These are phyloP conservation scores for Caerostris darwini DNA, from an alignment of 1,140 invertebrate genomes.

Conservation along the genomic window DNA sequence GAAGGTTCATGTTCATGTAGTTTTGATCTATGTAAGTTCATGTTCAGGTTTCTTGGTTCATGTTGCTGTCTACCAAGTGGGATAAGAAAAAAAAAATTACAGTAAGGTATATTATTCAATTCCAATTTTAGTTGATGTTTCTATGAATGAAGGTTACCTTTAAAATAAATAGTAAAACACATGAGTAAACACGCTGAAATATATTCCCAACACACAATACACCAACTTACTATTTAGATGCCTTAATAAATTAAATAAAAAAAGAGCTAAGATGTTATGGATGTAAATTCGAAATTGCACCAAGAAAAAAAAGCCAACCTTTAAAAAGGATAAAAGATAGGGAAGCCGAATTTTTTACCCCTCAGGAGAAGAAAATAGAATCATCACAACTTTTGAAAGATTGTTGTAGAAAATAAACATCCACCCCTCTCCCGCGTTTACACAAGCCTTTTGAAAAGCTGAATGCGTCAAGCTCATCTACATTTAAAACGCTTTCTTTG, in stretches of 20 bases:
- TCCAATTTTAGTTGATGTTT: neutral
- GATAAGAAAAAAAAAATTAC: no score
- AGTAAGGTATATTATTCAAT: neutral
- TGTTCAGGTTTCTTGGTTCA: no score
- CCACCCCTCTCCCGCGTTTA: conserved; percentile 47
- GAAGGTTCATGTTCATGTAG: no score
- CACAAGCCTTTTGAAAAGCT: conserved; percentile 56
- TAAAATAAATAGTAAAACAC: neutral
- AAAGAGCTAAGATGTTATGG: neutral
- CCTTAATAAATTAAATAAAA: conserved; percentile 32
- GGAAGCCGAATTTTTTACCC: neutral
- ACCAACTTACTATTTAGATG: neutral
- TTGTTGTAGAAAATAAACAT: conserved; percentile 67
- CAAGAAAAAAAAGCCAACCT: neutral
- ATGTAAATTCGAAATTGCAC: neutral
- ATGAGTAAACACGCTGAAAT: conserved; percentile 1
- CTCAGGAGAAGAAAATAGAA: conserved; percentile 55
- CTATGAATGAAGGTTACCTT: neutral
- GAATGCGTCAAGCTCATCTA: conserved; percentile 58
- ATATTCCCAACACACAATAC: neutral
- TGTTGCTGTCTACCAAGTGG: no score
- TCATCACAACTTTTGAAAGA: conserved; percentile 65
- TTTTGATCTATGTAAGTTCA: no score
- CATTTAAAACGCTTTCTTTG: conserved; percentile 73
- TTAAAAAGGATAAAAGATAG: neutral